Conservation (phyloP, 2,797 vertebrate species). For the Peromyscus eremicus region DNA sequence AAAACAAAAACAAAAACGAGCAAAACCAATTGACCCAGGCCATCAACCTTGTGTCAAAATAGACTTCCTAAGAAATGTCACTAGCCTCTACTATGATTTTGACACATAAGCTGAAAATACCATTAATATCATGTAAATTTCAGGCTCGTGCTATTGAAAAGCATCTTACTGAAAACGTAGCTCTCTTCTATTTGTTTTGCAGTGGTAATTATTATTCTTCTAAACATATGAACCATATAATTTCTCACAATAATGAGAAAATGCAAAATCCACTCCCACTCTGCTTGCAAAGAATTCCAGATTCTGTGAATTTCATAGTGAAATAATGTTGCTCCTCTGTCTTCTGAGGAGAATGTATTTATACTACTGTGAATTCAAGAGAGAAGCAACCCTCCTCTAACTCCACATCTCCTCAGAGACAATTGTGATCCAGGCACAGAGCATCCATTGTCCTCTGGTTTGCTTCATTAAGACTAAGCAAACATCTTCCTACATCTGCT, state of each 20-base stretch:
- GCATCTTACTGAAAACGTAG: not conserved
- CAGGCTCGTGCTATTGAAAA: not conserved
- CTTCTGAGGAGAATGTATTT: not conserved
- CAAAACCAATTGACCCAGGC: not conserved
- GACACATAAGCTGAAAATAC: not conserved
- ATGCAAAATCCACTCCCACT: not conserved
- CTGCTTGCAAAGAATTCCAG: not conserved
- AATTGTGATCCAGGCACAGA: not conserved
- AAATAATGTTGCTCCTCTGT: not conserved
- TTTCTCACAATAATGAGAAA: not conserved
- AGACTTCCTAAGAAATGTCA: not conserved
- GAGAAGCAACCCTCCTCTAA: not conserved
- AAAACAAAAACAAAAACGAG: too few species aligned
- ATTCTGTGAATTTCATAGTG: not conserved
- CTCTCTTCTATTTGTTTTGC: not conserved
- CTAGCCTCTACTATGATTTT: not conserved
- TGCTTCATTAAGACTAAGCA: constrained; percentile 33
- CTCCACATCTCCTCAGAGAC: not conserved
- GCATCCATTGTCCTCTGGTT: not conserved
- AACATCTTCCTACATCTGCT: not conserved
- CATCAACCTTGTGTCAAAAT: not conserved
- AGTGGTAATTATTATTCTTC: not conserved
- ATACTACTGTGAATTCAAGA: not conserved
- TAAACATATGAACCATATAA: not conserved
- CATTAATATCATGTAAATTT: constrained; percentile 14